Evolutionary conservation across 2,797 vertebrate genomes (phyloP), one percentile per base, ranked within the genome.

Genomic region (Lates japonicus): DNA sequence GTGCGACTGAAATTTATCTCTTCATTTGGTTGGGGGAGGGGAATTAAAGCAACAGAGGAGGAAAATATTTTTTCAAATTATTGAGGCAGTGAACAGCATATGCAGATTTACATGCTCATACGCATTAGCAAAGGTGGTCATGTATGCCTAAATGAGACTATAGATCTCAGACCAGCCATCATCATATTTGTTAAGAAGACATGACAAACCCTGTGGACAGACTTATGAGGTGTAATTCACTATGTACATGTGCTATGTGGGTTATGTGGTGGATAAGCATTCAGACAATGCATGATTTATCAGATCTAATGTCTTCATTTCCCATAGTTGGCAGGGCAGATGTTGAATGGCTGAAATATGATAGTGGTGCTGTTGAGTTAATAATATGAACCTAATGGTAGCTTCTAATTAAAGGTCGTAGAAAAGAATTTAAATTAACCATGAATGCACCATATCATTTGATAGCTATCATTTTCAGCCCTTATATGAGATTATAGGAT

Each of bases 21-120:
- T 59, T 46, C 46, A 57, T 83, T 77, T 59, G 75, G 48, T 16
- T 73, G 61, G 62, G 62, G 49, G 57, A 58, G 31, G 63, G 46
- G 49, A 81, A 81, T 80, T 64, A 75, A 85, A 85, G 86, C 73
- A 70, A 66, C 51, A 68, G 39, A 68, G 78, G 41, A 63, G 22
- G 41, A 60, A 68, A 70, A 64, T 48, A 80, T 81, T 31, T 87
- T 80, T 90, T 89, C 22, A 14, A 92, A 91, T 93, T 90, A 84
- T 35, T 29, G 44, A 49, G 10, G 2, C 52, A 7, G 52, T 12
- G 49, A 10, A n/a, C n/a, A 51, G 4, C 55, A 44, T 13, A 37
- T 72, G 44, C 6, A 51, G 22, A 62, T 82, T 42, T 39, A 31
- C 41, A 49, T 44, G 55, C 44, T 4, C 39, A 39, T 12, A 11